Percentiles rank a stretch among this genome's conserved stretches.
Evolutionary conservation across 2,888 invertebrate genomes (phyloP).

Genomic region (Hemithea aestivaria): DNA sequence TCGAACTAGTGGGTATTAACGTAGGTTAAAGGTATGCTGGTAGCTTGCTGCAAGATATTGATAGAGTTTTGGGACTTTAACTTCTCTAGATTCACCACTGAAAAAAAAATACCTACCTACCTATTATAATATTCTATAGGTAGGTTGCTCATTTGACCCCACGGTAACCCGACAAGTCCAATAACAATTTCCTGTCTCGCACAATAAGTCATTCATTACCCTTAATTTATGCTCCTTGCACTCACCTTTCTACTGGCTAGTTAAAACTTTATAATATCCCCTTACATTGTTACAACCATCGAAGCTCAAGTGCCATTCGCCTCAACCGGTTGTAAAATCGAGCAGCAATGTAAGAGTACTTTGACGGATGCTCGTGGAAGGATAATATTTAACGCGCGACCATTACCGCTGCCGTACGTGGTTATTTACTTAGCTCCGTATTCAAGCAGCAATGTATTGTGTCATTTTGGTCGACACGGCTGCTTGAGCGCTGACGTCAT

Average conservation of each 20-base stretch:
- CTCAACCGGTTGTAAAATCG: slow-evolving; percentile 38
- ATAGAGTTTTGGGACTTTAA: no score
- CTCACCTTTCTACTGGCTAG: slow-evolving; percentile 56
- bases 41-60: no score
- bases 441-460: slow-evolving; percentile 18
- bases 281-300: slow-evolving; percentile 34
- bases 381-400: slow-evolving; percentile 2
- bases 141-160: slow-evolving; percentile 34
- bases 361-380: slow-evolving; percentile 17
- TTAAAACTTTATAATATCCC: slow-evolving; percentile 33
- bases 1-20: no score
- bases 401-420: slow-evolving; percentile 2
- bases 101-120: no score
- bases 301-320: slow-evolving; percentile 28
- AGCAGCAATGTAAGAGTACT: slow-evolving; percentile 49
- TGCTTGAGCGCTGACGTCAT: slow-evolving; percentile 70
- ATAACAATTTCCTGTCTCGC: slow-evolving; percentile 74
- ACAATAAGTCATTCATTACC: slow-evolving; percentile 77
- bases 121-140: slow-evolving; percentile 3
- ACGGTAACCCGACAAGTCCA: slow-evolving; percentile 54
- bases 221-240: slow-evolving; percentile 74
- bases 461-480: slow-evolving; percentile 44
- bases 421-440: background rate
- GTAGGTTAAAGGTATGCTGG: no score
- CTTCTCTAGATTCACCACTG: no score